Base-by-base conservation (phyloP, 2,797 vertebrate species). In the Enteromius paludinosus region DNA sequence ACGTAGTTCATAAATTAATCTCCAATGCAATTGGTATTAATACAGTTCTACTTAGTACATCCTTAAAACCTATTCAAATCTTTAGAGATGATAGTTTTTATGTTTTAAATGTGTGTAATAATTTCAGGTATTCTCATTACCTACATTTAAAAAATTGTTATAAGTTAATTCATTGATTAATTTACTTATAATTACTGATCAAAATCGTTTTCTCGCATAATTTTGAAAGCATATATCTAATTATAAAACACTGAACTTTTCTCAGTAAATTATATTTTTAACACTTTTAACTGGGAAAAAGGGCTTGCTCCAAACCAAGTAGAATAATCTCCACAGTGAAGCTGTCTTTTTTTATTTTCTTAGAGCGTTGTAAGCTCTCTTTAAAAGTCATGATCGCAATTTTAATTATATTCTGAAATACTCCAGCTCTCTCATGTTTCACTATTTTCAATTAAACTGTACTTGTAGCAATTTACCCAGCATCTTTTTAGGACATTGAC, bases 381-480 rank as follows among this genome's bases (percentile, higher is more conserved):
- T 23, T 72, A 64, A n/a, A 45, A 47, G 28, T 64, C 41, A 82
- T 43, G 45, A 20, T 66, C 65, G 6, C 62, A 43, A 11, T 75
- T 82, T 82, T 75, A 43, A 75, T 75, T 82, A 82, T 30, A 75
- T 82, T 5, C 15, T 43, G 71, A 68, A 82, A 65, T 66, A 41
- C 62, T 62, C 69, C 35, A 41, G 70, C 61, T 38, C 70, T 45
- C 43, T 65, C 73, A 10, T 47, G 17, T 76, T 38, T 35, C 41
- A 23, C 52, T 62, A 33, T 69, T 83, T 83, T 70, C 74, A 68
- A 76, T 77, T 77, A 77, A 77, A 76, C 38, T 77, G 23, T 35
- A 54, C 81, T 83, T 77, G 72, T 83, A 77, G 81, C 81, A 83
- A 83, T 76, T 77, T 83, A 45, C 65, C 20, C 41, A 8, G 61